Base-by-base conservation (phyloP, 2,797 vertebrate species). In the Fratercula arctica region DNA sequence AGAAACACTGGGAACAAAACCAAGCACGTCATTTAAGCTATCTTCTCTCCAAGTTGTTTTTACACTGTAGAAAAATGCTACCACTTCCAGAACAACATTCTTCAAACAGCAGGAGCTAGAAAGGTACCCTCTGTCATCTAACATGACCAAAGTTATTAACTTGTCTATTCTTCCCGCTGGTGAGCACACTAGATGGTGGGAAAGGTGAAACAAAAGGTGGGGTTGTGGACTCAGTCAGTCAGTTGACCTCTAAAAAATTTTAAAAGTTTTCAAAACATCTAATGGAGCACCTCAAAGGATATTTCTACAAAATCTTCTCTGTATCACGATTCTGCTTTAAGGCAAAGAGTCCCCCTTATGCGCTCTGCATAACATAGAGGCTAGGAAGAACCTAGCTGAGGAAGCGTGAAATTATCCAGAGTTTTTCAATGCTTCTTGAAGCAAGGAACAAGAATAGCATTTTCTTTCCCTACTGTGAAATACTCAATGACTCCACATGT, bases 321-420 rank as follows among this genome's bases (percentile, higher is more conserved):
- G 16, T 10, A 10, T 51, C 24, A 67, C 0, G 3, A 78, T 43
- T 74, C 53, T 67, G 43, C 33, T 94, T 41, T 26, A 67, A 53
- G 23, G 16, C 54, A 35, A 86, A 75, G n/a, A 94, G 31, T 7
- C 13, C 19, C 46, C 39, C 33, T 64, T 15, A 64, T 0, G 1
- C 16, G 11, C 50, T 39, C 5, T 19, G 19, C 17, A 57, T 53
- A 70, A 70, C 0, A 0, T 1, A 48, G 37, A 83, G 6, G 29
- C 24, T 73, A 48, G 41, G 51, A 56, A 80, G 60, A 76, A 61
- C 16, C 28, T n/a, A 78, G 70, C 20, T 67, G 61, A 72, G 41
- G 29, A 85, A 78, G 67, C 39, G 72, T 13, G 16, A 85, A 78
- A 67, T 31, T 37, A 64, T 28, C 13, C 61, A 37, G 25, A 76